phyloP scores from a whole-genome alignment of 2,113 vertebrate genomes.

The Prinia subflava region DNA sequence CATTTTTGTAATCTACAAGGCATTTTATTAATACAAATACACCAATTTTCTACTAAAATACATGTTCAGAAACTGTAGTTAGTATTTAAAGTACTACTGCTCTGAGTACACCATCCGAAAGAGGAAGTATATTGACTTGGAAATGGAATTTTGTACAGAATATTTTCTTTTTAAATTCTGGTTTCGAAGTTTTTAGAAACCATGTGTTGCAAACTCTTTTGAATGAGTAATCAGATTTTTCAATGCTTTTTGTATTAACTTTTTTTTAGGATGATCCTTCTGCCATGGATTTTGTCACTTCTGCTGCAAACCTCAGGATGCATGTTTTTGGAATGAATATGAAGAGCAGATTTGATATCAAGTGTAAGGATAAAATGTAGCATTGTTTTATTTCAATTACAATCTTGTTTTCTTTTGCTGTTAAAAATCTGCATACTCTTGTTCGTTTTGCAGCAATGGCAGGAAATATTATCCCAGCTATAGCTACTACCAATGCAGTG shows the following conservation, averaged over 20 bases:
- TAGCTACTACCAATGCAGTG: constrained; percentile 97
- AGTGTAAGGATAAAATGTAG: constrained; percentile 83
- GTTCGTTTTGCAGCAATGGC: constrained; percentile 88
- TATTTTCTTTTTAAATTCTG: neutral
- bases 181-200: neutral
- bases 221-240: neutral
- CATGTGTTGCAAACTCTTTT: neutral
- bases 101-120: neutral
- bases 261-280: constrained; percentile 87
- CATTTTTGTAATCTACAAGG: neutral
- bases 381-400: neutral
- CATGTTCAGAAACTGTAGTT: neutral
- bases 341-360: constrained; percentile 98
- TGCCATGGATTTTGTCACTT: constrained; percentile 97
- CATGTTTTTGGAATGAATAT: constrained; percentile 98
- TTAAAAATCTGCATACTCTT: neutral
- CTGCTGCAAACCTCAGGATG: constrained; percentile 95
- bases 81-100: neutral
- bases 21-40: neutral
- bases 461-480: constrained; percentile 97
- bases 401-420: neutral
- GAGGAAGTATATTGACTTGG: neutral
- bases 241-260: neutral
- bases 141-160: neutral
- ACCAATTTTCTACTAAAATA: neutral